These are phyloP conservation scores for Hemibagrus wyckioides DNA, from an alignment of 2,113 vertebrate species.

Conservation along the genomic window DNA sequence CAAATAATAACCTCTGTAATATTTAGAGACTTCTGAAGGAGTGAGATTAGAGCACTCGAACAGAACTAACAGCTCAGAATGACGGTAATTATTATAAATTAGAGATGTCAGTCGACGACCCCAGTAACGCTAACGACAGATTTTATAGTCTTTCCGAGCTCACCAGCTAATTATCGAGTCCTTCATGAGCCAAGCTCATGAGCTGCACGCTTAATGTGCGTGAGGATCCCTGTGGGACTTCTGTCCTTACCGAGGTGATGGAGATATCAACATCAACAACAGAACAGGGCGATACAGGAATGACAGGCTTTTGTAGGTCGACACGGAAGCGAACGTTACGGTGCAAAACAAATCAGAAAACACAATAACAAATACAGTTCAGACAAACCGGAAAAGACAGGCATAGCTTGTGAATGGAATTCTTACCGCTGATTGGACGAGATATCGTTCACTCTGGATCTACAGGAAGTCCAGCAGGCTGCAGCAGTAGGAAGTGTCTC, in stretches of 20 bases:
- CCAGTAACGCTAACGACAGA: background rate
- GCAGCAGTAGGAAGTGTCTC: too few species aligned
- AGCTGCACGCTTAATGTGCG: background rate
- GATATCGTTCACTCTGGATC: too few species aligned
- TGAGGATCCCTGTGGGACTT: background rate
- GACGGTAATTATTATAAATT: slow-evolving; percentile 28
- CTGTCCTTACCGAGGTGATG: background rate
- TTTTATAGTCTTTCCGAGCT: slow-evolving; percentile 1
- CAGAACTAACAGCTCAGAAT: slow-evolving; percentile 6
- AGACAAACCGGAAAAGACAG: too few species aligned
- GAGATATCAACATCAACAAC: background rate
- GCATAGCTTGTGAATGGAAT: too few species aligned
- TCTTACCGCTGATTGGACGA: too few species aligned
- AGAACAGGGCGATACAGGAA: too few species aligned
- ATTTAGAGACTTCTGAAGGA: background rate
- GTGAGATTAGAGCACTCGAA: background rate
- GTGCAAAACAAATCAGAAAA: too few species aligned
- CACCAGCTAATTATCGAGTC: slow-evolving; percentile 3
- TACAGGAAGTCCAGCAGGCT: too few species aligned
- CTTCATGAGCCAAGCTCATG: slow-evolving; percentile 8
- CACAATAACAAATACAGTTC: too few species aligned
- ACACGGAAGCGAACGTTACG: too few species aligned
- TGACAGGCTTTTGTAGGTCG: too few species aligned
- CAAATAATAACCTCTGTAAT: slow-evolving; percentile 13
- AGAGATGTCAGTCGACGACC: background rate